Percentiles rank a stretch among this genome's conserved stretches.
These are phyloP conservation scores for Gadopsis bispinosus DNA, from an alignment of 2,797 vertebrate species.

Conservation along the genomic window DNA sequence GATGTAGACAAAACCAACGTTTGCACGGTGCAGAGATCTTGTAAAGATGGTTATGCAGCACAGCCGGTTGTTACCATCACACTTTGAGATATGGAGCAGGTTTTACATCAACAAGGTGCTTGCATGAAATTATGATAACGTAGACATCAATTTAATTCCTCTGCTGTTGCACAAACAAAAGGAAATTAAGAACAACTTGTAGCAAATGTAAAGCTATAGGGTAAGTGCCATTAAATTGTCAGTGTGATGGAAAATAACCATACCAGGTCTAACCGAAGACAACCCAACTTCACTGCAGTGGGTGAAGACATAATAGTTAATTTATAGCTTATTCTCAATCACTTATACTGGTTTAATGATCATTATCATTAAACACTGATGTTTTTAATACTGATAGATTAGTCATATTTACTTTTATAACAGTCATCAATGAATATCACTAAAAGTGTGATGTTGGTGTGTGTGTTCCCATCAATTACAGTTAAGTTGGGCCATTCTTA, in stretches of 20 bases:
- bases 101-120: not conserved
- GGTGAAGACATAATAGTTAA: not conserved
- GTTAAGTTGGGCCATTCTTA: not conserved
- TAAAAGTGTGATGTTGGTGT: not conserved
- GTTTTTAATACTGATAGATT: constrained; percentile 28
- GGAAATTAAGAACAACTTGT: not conserved
- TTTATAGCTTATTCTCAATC: not conserved
- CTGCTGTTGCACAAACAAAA: not conserved
- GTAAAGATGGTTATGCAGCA: constrained; percentile 13
- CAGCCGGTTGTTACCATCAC: not conserved
- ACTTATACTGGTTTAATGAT: no score
- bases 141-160: not conserved
- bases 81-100: not conserved
- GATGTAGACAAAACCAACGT: not conserved
- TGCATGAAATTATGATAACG: not conserved
- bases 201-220: not conserved
- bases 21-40: constrained; percentile 17
- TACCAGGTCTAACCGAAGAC: not conserved
- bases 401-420: not conserved
- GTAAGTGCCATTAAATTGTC: not conserved
- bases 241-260: not conserved
- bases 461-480: not conserved
- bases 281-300: not conserved
- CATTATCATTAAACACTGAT: not conserved
- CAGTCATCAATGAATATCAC: no score